phyloP scores from a whole-genome alignment of 1,140 invertebrate genomes.

The Brachionus rubens region DNA sequence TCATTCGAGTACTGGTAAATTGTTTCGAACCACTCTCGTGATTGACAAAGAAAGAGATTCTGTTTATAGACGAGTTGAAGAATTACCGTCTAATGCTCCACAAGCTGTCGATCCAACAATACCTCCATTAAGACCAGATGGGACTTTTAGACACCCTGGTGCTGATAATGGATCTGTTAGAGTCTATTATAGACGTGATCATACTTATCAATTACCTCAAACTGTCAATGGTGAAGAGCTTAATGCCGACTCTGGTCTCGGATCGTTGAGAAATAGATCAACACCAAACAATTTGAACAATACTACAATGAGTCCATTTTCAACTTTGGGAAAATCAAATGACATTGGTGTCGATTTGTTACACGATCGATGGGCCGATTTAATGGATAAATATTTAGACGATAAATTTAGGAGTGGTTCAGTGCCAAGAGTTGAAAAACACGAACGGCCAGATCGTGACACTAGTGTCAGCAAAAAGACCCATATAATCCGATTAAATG shows the following conservation, averaged over 20 bases:
- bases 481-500: slow-evolving; percentile 27
- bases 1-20: slow-evolving; percentile 32
- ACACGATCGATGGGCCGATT: slow-evolving; percentile 35
- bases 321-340: slow-evolving; percentile 32
- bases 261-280: not conserved
- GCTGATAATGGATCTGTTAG: not conserved
- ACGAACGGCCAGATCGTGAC: not conserved
- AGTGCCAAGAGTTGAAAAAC: not conserved
- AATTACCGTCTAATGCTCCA: slow-evolving; percentile 1
- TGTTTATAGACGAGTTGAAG: slow-evolving; percentile 28
- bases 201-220: not conserved
- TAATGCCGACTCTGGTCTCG: not conserved
- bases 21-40: slow-evolving; percentile 24
- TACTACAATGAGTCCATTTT: slow-evolving; percentile 15
- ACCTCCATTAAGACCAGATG: slow-evolving; percentile 33
- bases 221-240: not conserved
- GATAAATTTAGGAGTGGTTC: slow-evolving; percentile 23
- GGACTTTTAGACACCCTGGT: slow-evolving; percentile 38
- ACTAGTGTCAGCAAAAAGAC: not conserved
- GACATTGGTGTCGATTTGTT: slow-evolving; percentile 14
- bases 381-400: slow-evolving; percentile 44
- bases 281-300: slow-evolving; percentile 21
- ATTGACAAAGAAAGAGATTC: slow-evolving; percentile 43
- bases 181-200: slow-evolving; percentile 38
- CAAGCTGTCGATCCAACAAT: not conserved